A percentile compares a stretch with the other conserved stretches of the same genome.
These are phyloP conservation scores for Eupelmus urozonus DNA, from an alignment of 2,888 invertebrate genomes.

Conservation along the genomic window DNA sequence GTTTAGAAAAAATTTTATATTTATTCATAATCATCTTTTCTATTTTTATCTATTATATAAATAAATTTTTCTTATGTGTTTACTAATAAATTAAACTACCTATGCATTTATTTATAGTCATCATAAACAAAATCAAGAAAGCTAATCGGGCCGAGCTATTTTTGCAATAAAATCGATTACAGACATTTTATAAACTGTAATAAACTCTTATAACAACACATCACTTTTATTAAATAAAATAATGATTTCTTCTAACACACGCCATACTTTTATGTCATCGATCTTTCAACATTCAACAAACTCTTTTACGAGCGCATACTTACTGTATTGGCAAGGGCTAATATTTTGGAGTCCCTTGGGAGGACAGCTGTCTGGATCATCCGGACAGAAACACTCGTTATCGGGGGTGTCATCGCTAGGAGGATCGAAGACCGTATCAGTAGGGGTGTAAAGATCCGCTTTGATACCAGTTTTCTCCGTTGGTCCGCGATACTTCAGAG, in stretches of 20 bases:
- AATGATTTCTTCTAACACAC: no score
- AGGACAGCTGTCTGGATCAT: slow-evolving; percentile 83
- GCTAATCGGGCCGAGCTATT: no score
- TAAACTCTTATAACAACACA: no score
- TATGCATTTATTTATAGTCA: no score
- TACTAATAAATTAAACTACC: no score
- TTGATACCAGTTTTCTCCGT: slow-evolving; percentile 86
- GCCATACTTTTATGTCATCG: neutral
- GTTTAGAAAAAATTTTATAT: no score
- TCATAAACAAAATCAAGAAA: neutral
- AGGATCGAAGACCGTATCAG: slow-evolving; percentile 82
- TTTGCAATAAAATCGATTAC: no score
- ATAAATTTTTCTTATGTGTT: no score
- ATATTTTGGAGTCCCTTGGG: slow-evolving; percentile 89
- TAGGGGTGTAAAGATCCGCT: slow-evolving; percentile 86
- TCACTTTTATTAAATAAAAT: no score
- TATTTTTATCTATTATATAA: no score
- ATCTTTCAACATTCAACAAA: neutral
- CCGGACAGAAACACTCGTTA: slow-evolving; percentile 86
- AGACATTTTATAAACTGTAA: no score
- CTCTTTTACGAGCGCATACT: slow-evolving; percentile 73
- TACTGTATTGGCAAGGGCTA: slow-evolving; percentile 91
- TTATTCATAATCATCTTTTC: no score
- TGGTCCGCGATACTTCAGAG: slow-evolving; percentile 84
- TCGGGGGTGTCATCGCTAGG: slow-evolving; percentile 80